Evolutionary conservation across 2,797 vertebrate genomes (phyloP).

Genomic region (Prunella strophiata): DNA sequence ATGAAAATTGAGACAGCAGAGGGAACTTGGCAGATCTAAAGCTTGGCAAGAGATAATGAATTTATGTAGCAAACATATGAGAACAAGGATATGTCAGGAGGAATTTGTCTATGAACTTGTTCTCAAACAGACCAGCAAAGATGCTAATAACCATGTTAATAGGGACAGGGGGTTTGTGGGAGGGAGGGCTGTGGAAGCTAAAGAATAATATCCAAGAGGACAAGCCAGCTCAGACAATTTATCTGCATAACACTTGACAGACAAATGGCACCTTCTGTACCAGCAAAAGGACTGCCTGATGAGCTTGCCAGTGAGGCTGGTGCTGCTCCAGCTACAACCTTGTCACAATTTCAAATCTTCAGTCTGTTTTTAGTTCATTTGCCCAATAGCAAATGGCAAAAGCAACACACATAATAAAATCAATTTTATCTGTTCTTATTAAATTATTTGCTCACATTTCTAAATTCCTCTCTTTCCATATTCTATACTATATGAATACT

Average conservation of each 20-base stretch:
- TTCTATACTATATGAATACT: neutral
- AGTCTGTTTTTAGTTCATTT: neutral
- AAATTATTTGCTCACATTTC: neutral
- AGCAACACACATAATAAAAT: neutral
- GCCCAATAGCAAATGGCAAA: neutral
- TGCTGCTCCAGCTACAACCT: constrained; percentile 1
- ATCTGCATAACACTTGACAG: constrained; percentile 17
- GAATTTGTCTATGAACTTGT: constrained; percentile 62
- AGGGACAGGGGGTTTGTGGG: neutral
- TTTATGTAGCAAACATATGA: constrained; percentile 46
- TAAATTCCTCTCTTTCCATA: neutral
- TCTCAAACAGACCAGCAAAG: constrained; percentile 59
- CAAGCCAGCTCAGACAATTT: constrained; percentile 29
- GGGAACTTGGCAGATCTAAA: constrained; percentile 39
- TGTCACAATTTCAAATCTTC: neutral
- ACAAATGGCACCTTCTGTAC: neutral
- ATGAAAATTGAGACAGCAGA: constrained; percentile 52
- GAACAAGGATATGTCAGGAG: constrained; percentile 59
- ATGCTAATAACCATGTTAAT: constrained; percentile 63
- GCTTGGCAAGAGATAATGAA: constrained; percentile 43
- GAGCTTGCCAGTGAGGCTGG: neutral
- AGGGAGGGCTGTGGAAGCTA: neutral
- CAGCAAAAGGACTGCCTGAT: neutral
- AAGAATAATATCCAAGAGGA: constrained; percentile 37
- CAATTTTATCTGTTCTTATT: neutral